phyloP scores from a whole-genome alignment of 2,797 vertebrate genomes.

The Numenius phaeopus region DNA sequence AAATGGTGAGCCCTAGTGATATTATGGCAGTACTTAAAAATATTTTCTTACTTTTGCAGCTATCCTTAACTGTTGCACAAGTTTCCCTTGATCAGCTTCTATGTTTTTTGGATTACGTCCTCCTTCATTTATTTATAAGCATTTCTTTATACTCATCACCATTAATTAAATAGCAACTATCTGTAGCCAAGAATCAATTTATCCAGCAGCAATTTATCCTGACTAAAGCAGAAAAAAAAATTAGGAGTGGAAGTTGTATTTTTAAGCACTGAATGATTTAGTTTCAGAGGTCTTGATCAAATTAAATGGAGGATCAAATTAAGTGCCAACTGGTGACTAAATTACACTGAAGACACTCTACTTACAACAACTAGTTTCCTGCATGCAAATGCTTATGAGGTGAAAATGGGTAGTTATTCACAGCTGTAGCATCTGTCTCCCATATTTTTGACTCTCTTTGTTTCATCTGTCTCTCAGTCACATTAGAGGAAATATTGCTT shows the following conservation, averaged over 20 bases:
- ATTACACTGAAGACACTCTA: conserved; percentile 25
- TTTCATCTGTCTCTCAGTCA: not conserved
- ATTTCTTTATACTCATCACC: conserved; percentile 21
- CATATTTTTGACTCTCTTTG: conserved; percentile 30
- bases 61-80: not conserved
- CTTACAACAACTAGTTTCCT: conserved; percentile 12
- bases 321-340: conserved; percentile 53
- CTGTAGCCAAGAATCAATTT: conserved; percentile 50
- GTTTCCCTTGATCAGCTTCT: not conserved
- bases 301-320: conserved; percentile 65
- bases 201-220: conserved; percentile 9
- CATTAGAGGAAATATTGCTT: conserved; percentile 19
- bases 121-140: conserved; percentile 29
- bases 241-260: conserved; percentile 1
- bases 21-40: not conserved
- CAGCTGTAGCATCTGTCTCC: conserved; percentile 40
- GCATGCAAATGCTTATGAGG: conserved; percentile 25
- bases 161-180: conserved; percentile 48
- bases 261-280: conserved; percentile 52
- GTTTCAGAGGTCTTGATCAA: conserved; percentile 49
- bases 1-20: not conserved
- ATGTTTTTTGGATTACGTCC: not conserved
- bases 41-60: not conserved
- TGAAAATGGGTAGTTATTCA: conserved; percentile 35
- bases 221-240: conserved; percentile 16